Conservation (phyloP, 2,797 vertebrate genomes). For the Siniperca scherzeri region DNA sequence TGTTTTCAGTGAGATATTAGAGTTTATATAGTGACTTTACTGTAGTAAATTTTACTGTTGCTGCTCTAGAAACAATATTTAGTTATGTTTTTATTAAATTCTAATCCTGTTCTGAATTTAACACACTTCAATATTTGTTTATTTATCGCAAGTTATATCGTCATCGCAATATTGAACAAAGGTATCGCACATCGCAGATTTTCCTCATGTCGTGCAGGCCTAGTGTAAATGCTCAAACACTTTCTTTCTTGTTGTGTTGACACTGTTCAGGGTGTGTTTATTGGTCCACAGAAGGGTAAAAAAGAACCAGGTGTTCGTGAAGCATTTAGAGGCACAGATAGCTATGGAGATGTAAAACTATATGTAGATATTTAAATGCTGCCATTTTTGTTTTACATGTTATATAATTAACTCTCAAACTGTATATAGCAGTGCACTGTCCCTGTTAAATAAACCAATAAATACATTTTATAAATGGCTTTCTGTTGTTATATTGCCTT, state of each 20-base stretch:
- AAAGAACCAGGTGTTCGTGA: slow-evolving; percentile 28
- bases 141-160: too few relatives aligned
- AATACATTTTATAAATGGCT: not conserved
- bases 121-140: too few relatives aligned
- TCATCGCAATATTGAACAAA: too few relatives aligned
- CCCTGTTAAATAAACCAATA: not conserved
- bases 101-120: too few relatives aligned
- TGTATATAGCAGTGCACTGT: not conserved
- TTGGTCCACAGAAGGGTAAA: not conserved
- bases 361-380: not conserved
- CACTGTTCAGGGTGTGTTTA: slow-evolving; percentile 11
- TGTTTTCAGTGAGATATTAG: too few relatives aligned
- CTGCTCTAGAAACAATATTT: too few relatives aligned
- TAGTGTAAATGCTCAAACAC: not conserved
- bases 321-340: not conserved
- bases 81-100: too few relatives aligned
- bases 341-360: not conserved
- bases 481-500: too few relatives aligned
- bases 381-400: not conserved
- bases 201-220: too few relatives aligned
- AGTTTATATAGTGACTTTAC: too few relatives aligned
- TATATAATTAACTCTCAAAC: not conserved
- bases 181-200: too few relatives aligned
- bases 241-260: not conserved
- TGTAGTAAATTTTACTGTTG: too few relatives aligned